Evolutionary conservation across 2,113 vertebrate species (phyloP).

Genomic region (Ia io): DNA sequence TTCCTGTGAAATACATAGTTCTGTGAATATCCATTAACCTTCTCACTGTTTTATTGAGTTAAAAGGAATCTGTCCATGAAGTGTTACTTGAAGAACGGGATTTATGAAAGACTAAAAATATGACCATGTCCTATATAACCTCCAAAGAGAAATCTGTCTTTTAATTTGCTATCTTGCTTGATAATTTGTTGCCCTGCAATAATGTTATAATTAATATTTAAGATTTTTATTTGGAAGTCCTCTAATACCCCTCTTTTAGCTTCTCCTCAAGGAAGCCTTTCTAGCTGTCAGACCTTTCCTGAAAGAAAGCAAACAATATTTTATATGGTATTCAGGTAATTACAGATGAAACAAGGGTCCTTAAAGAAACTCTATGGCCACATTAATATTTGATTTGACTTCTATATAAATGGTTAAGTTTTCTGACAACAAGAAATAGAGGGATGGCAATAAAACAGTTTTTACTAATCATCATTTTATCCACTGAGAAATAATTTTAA

Average conservation of each 20-base stretch:
- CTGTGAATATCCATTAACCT: neutral
- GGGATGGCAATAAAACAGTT: neutral
- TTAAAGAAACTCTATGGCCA: neutral
- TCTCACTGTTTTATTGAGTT: neutral
- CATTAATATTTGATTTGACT: constrained; percentile 21
- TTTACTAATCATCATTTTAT: neutral
- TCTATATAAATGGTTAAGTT: neutral
- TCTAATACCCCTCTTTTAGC: neutral
- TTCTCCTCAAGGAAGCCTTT: neutral
- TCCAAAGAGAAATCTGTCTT: constrained; percentile 25
- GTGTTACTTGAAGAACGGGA: neutral
- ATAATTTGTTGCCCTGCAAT: neutral
- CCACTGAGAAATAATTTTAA: constrained; percentile 23
- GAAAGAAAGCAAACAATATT: neutral
- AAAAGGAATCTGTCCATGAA: constrained; percentile 12
- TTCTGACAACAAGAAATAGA: constrained; percentile 15
- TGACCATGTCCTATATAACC: neutral
- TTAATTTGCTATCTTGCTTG: neutral
- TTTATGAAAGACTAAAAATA: neutral
- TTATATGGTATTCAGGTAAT: neutral
- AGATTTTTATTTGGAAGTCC: neutral
- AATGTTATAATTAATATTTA: constrained; percentile 3
- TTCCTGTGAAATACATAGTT: neutral
- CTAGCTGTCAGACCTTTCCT: neutral
- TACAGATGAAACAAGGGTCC: neutral